Conservation (phyloP, 2,113 vertebrate genomes). For the Acanthisitta chloris region DNA sequence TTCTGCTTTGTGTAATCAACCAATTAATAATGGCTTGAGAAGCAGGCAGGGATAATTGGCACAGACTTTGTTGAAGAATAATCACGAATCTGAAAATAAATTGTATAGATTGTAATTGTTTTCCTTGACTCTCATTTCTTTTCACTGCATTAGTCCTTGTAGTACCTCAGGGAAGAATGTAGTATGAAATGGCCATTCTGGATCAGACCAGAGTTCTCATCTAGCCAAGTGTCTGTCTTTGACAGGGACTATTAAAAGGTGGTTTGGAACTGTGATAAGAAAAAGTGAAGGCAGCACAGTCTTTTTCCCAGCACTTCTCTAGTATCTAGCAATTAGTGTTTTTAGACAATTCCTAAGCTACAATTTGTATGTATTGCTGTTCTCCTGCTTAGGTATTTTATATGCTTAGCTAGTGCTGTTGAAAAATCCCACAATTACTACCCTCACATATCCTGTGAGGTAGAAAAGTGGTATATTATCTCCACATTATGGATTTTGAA, state of each 20-base stretch:
- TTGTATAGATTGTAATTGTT: not conserved
- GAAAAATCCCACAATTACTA: not conserved
- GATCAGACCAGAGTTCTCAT: not conserved
- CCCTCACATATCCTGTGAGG: not conserved
- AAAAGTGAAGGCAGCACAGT: not conserved
- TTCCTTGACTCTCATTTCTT: not conserved
- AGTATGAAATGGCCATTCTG: not conserved
- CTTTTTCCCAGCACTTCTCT: not conserved
- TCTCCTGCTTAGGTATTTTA: not conserved
- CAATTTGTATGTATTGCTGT: not conserved
- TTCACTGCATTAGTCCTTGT: not conserved
- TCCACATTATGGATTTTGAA: slow-evolving; percentile 41
- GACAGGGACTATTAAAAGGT: not conserved
- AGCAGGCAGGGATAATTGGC: not conserved
- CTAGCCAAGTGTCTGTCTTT: not conserved
- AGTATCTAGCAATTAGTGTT: not conserved
- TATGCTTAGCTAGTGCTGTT: not conserved
- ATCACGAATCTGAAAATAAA: not conserved
- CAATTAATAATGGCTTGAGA: slow-evolving; percentile 11
- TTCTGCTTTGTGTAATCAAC: slow-evolving; percentile 16
- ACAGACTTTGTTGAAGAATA: not conserved
- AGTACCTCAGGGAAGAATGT: not conserved
- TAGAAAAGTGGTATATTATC: slow-evolving; percentile 13
- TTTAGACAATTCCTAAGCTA: not conserved
- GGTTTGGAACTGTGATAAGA: not conserved